Percentiles rank a stretch among this genome's conserved stretches.
Evolutionary conservation across 1,140 invertebrate species (phyloP).

Genomic region (Zaprionus gabonicus): DNA sequence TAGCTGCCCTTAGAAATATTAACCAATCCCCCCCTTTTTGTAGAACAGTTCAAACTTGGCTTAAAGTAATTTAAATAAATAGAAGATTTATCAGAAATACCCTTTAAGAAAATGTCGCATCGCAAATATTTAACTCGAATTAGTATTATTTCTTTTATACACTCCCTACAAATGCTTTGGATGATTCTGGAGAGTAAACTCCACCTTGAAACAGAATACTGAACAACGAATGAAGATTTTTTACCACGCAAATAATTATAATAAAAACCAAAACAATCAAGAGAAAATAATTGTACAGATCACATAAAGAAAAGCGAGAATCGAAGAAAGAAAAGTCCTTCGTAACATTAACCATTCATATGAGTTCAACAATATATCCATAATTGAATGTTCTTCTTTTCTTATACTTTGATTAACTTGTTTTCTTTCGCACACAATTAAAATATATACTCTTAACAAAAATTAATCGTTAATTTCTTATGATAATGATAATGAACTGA

Average conservation of each 20-base stretch:
- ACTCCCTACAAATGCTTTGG: slow-evolving; percentile 53
- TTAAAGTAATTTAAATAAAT: slow-evolving; percentile 9
- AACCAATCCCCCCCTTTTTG: slow-evolving; percentile 14
- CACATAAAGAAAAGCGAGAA: slow-evolving; percentile 28
- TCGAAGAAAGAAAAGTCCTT: slow-evolving; percentile 62
- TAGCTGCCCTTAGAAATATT: slow-evolving; percentile 41
- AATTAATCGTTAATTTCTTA: slow-evolving; percentile 77
- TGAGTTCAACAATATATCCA: slow-evolving; percentile 63
- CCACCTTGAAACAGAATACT: slow-evolving; percentile 70
- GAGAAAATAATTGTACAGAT: slow-evolving; percentile 64
- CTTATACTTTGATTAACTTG: slow-evolving; percentile 76
- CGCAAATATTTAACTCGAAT: slow-evolving; percentile 72
- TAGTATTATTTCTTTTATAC: slow-evolving; percentile 40
- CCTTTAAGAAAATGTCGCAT: slow-evolving; percentile 41
- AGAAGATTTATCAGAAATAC: neutral
- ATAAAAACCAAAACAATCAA: slow-evolving; percentile 40
- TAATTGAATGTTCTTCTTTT: slow-evolving; percentile 74
- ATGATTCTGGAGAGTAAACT: slow-evolving; percentile 77
- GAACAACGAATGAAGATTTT: slow-evolving; percentile 81
- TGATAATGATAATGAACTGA: slow-evolving; percentile 50
- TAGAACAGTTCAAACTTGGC: slow-evolving; percentile 22
- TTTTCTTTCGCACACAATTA: slow-evolving; percentile 66
- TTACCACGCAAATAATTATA: slow-evolving; percentile 44
- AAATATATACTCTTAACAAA: slow-evolving; percentile 74
- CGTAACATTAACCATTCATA: slow-evolving; percentile 80